Base-by-base conservation (phyloP, 2,888 invertebrate species). In the Adela reaumurella region DNA sequence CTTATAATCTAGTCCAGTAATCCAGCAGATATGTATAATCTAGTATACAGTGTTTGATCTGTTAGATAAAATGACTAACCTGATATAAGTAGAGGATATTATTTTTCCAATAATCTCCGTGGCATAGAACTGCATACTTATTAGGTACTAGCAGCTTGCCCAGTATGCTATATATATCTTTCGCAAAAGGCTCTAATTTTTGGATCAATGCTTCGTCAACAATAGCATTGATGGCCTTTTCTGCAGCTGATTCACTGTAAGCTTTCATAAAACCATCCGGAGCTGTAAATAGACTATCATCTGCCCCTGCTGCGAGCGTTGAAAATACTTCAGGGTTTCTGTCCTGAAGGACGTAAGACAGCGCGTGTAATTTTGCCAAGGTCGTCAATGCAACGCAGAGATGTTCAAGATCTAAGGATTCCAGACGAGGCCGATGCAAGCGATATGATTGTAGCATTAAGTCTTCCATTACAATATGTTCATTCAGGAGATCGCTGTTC, bases 41-140 rank as follows among this genome's bases (percentile, higher is more conserved):
- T n/a, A n/a, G n/a, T n/a, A n/a, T n/a, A n/a, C n/a, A n/a, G n/a
- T n/a, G n/a, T 24, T 24, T 24, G 8, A 24, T 24, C 24, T 24
- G 24, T 6, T 8, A 47, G 17, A 17, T 5, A 44, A 16, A 42
- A 16, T 42, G 8, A 47, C 42, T 19, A 3, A 47, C 47, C 43
- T 43, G 42, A 24, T 47, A 47, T 16, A 24, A 19, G 43, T 42
- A 47, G 42, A 47, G 18, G 5, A 47, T 42, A 18, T 47, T 47
- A n/a, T 47, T 47, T 47, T 47, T 47, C 47, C 47, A 47, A 42
- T 43, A 47, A 42, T 47, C 47, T 11, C 47, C 47, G 24, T 47
- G 47, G 43, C 47, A 47, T 20, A 47, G 43, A n/a, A 47, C 47
- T n/a, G 24, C 19, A 47, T 43, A 43, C 19, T 47, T 42, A 6